Conservation (phyloP, 2,113 vertebrate species). For the Ameiurus melas region DNA sequence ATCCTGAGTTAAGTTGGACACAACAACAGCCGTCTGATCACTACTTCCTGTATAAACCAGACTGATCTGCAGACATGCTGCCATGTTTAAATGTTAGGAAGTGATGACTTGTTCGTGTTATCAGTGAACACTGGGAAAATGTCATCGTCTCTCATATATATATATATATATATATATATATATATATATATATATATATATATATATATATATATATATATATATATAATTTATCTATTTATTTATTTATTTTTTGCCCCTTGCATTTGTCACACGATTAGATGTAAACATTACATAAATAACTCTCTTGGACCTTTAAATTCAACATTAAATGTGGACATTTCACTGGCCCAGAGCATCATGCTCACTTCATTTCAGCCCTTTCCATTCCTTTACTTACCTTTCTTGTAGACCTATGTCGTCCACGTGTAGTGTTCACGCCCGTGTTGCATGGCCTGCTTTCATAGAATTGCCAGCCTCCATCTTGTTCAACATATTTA, state of each 20-base stretch:
- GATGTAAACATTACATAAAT: neutral
- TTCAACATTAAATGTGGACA: neutral
- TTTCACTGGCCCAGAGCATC: neutral
- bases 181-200: too few relatives aligned
- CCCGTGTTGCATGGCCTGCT: slow-evolving; percentile 67
- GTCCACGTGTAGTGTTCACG: slow-evolving; percentile 36
- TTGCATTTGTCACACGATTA: neutral
- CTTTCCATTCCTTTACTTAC: neutral
- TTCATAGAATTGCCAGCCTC: slow-evolving; percentile 37
- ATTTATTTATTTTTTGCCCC: too few relatives aligned
- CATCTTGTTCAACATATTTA: slow-evolving; percentile 13
- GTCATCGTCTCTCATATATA: too few relatives aligned
- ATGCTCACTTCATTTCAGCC: neutral
- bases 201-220: too few relatives aligned
- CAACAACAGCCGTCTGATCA: neutral
- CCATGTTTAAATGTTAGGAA: neutral
- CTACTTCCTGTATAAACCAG: neutral
- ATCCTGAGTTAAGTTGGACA: neutral
- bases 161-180: too few relatives aligned
- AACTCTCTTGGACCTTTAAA: neutral
- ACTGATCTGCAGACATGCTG: neutral
- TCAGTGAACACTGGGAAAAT: neutral
- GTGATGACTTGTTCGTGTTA: neutral
- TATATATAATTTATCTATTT: too few relatives aligned
- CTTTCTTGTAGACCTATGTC: neutral